Percentiles rank a stretch among this genome's conserved stretches.
Conservation (phyloP, 2,888 invertebrate genomes). For the Drosophila testacea region DNA sequence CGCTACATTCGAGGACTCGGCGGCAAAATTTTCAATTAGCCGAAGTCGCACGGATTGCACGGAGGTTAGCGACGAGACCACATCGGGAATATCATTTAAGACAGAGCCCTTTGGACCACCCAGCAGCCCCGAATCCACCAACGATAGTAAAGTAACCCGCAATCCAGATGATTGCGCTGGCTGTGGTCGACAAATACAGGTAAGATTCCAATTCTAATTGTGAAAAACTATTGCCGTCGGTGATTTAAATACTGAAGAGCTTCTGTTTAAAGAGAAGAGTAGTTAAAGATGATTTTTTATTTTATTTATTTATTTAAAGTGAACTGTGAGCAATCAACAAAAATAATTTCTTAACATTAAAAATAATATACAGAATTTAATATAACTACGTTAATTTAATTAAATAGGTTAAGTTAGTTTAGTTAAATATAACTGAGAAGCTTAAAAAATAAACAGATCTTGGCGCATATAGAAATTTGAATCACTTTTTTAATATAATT, state of each 20-base stretch:
- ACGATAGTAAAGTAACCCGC: constrained; percentile 82
- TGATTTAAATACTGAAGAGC: not conserved
- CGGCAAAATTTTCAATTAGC: constrained; percentile 83
- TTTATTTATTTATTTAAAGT: no score
- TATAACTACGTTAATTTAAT: no score
- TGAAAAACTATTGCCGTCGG: constrained; percentile 17
- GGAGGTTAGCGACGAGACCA: constrained; percentile 83
- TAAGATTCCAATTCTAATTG: constrained; percentile 44
- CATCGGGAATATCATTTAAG: constrained; percentile 84
- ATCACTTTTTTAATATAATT: no score
- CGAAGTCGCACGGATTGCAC: constrained; percentile 83
- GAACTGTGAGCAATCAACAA: no score
- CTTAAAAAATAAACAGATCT: no score
- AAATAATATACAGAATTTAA: no score
- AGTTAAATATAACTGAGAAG: no score
- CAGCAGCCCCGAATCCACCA: constrained; percentile 85
- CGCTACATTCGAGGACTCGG: constrained; percentile 83
- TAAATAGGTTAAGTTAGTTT: no score
- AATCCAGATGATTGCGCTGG: constrained; percentile 90
- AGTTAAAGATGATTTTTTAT: not conserved
- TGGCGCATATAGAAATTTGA: no score
- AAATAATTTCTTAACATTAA: no score
- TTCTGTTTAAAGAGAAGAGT: not conserved
- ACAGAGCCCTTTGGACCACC: constrained; percentile 85
- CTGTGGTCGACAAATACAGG: constrained; percentile 92